phyloP scores from a whole-genome alignment of 2,113 vertebrate species.

The Cynocephalus volans region DNA sequence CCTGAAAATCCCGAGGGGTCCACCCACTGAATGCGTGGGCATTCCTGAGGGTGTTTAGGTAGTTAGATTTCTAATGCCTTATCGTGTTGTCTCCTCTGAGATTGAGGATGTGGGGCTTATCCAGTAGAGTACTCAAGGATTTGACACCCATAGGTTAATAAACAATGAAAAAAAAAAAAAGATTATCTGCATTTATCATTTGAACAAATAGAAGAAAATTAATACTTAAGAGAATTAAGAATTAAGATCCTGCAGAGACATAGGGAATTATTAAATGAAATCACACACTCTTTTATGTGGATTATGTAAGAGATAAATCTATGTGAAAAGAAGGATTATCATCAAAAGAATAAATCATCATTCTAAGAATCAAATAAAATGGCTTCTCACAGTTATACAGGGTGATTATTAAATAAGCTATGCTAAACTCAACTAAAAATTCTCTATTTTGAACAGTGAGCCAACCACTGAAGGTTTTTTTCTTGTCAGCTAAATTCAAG shows the following conservation, averaged over 20 bases:
- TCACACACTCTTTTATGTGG: not conserved
- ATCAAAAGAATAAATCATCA: not conserved
- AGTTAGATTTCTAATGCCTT: not conserved
- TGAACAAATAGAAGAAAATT: not conserved
- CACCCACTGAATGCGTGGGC: no score
- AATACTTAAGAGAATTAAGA: not conserved
- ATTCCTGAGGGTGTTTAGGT: fast-evolving
- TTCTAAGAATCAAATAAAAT: not conserved
- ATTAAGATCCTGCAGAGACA: not conserved
- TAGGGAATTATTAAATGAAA: not conserved
- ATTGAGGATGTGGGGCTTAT: not conserved
- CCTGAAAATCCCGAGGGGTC: not conserved
- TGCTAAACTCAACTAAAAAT: not conserved
- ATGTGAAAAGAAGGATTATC: not conserved
- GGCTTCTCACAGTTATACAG: not conserved
- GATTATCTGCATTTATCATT: not conserved
- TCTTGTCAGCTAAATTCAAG: not conserved
- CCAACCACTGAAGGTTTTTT: not conserved
- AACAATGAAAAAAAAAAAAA: not conserved
- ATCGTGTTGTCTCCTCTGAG: not conserved
- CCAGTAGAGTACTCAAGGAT: not conserved
- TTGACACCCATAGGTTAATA: not conserved
- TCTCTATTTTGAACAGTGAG: not conserved
- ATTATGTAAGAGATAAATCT: not conserved
- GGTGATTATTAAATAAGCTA: not conserved